Percentiles rank a stretch among this genome's conserved stretches.
phyloP scores from a whole-genome alignment of 1,140 invertebrate species.

The Atta colombica region DNA sequence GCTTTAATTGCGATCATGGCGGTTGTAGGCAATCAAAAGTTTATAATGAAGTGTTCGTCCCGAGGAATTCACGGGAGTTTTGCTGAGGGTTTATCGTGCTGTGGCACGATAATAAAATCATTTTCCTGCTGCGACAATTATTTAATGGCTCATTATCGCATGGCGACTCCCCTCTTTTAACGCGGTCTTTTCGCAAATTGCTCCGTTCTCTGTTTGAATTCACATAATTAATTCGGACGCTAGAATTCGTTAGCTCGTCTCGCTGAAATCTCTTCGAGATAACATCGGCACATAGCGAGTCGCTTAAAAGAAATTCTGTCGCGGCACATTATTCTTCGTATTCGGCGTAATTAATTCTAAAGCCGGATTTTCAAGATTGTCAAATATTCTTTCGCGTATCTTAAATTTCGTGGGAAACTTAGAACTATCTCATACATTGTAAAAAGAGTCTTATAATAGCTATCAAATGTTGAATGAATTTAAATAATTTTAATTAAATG shows the following conservation, averaged over 20 bases:
- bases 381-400: conserved; percentile 7
- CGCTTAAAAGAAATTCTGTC: conserved; percentile 59
- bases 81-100: conserved; percentile 67
- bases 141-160: conserved; percentile 78
- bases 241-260: conserved; percentile 68
- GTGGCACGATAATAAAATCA: conserved; percentile 73
- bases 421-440: not conserved
- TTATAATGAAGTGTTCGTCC: conserved; percentile 76
- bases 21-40: conserved; percentile 73
- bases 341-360: conserved; percentile 57
- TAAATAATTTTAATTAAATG: too few species aligned
- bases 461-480: too few species aligned
- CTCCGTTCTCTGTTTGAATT: conserved; percentile 41
- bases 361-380: conserved; percentile 24
- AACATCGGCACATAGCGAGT: conserved; percentile 44
- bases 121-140: conserved; percentile 72
- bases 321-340: conserved; percentile 59
- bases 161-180: conserved; percentile 56
- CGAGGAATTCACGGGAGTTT: conserved; percentile 60
- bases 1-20: conserved; percentile 69
- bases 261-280: conserved; percentile 55
- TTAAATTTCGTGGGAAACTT: conserved; percentile 33
- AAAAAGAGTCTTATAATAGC: too few species aligned
- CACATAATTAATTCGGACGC: conserved; percentile 71
- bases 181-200: conserved; percentile 18